These are phyloP conservation scores for Macroteleia sp. DNA, from an alignment of 2,888 invertebrate species.

Conservation along the genomic window DNA sequence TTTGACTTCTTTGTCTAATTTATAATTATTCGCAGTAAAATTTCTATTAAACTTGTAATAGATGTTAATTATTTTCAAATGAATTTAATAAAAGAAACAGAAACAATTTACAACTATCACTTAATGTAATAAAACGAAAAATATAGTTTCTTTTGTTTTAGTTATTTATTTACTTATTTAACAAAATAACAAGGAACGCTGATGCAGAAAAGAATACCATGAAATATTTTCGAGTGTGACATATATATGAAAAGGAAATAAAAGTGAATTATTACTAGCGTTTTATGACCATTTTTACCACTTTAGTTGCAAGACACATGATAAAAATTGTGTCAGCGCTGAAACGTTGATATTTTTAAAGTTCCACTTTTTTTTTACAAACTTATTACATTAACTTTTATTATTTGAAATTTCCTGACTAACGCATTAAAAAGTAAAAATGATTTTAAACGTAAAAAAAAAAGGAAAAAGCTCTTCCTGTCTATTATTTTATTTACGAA, in stretches of 20 bases:
- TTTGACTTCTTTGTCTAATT: too few relatives aligned
- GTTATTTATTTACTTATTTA: constrained; percentile 4
- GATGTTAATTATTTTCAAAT: too few relatives aligned
- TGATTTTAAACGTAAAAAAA: too few relatives aligned
- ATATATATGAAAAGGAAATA: constrained; percentile 28
- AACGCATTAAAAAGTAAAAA: too few relatives aligned
- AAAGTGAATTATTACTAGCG: constrained; percentile 40
- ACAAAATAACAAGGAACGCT: neutral
- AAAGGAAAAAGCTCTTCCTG: too few relatives aligned
- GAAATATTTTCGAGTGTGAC: constrained; percentile 23
- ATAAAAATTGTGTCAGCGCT: constrained; percentile 21
- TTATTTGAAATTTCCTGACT: neutral
- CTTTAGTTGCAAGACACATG: constrained; percentile 25
- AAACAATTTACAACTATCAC: too few relatives aligned
- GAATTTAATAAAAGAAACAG: too few relatives aligned
- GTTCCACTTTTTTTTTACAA: neutral
- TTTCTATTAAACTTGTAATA: too few relatives aligned
- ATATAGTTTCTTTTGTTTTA: too few relatives aligned
- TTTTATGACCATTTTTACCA: constrained; percentile 44
- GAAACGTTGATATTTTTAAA: constrained; percentile 3
- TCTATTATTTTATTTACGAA: too few relatives aligned
- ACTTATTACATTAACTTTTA: neutral
- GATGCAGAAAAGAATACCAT: neutral
- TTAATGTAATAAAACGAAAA: too few relatives aligned
- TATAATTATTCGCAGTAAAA: too few relatives aligned